These are phyloP conservation scores for Gallinago solitaria DNA, from an alignment of 2,797 vertebrate genomes.

Conservation along the genomic window DNA sequence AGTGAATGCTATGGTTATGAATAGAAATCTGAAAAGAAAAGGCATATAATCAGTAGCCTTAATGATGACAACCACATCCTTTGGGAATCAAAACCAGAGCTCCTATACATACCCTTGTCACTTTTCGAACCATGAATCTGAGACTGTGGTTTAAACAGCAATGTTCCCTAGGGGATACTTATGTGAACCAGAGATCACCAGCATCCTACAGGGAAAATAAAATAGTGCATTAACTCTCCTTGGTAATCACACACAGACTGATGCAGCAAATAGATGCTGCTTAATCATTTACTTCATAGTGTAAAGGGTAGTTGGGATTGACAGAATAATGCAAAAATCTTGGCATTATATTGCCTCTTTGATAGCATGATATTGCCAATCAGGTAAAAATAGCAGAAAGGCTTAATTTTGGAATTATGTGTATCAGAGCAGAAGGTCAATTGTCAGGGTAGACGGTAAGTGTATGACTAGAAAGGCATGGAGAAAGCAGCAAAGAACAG, in stretches of 20 bases:
- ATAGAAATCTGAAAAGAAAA: neutral
- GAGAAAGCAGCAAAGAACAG: neutral
- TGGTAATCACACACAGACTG: neutral
- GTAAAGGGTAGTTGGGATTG: neutral
- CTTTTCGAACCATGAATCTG: neutral
- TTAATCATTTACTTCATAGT: neutral
- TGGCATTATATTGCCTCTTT: neutral
- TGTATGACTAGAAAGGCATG: neutral
- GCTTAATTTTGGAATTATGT: neutral
- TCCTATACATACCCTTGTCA: neutral
- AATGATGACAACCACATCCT: neutral
- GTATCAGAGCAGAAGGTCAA: neutral
- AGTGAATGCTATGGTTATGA: neutral
- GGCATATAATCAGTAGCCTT: neutral
- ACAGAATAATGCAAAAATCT: neutral
- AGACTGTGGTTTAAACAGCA: neutral
- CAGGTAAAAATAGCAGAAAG: neutral
- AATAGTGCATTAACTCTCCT: neutral
- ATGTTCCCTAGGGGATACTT: neutral
- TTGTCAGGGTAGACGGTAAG: neutral
- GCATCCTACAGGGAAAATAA: neutral
- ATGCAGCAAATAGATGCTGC: neutral
- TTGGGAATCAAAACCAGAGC: neutral
- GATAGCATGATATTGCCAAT: neutral
- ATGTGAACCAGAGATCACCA: neutral